Evolutionary conservation across 2,797 vertebrate species (phyloP).

Genomic region (Lophius americanus): DNA sequence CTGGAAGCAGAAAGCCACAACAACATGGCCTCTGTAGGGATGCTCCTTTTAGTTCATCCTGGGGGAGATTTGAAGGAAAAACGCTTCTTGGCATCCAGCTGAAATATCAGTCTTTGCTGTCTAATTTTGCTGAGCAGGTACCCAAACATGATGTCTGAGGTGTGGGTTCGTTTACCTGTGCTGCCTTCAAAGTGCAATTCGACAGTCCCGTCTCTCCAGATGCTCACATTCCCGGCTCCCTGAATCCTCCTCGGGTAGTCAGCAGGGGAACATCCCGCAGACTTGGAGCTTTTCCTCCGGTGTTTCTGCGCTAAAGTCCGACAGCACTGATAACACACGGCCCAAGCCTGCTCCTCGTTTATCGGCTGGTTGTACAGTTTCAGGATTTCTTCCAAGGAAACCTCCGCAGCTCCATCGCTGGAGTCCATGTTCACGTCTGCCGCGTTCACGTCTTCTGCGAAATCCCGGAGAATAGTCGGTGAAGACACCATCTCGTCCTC

Average conservation of each 20-base stretch:
- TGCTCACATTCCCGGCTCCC: constrained; percentile 84
- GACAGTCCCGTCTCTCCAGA: constrained; percentile 89
- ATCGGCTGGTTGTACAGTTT: constrained; percentile 93
- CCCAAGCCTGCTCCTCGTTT: constrained; percentile 98
- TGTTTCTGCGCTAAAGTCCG: constrained; percentile 77
- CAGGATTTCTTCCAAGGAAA: constrained; percentile 91
- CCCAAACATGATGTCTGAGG: no score
- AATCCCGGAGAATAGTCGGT: constrained; percentile 60
- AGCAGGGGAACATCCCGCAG: constrained; percentile 51
- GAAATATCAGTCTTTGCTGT: not conserved
- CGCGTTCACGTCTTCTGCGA: constrained; percentile 55
- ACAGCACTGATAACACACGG: constrained; percentile 95
- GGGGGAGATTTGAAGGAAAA: constrained; percentile 18
- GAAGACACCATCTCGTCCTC: constrained; percentile 73
- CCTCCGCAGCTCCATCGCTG: constrained; percentile 77
- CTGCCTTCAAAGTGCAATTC: constrained; percentile 59
- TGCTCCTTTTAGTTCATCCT: constrained; percentile 48
- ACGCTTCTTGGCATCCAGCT: constrained; percentile 7
- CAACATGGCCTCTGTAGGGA: constrained; percentile 71
- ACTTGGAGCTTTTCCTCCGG: constrained; percentile 66
- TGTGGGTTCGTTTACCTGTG: constrained; percentile 72
- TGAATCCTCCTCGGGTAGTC: constrained; percentile 66
- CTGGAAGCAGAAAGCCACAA: constrained; percentile 56
- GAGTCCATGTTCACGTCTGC: constrained; percentile 71
- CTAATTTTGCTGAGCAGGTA: no score